These are phyloP conservation scores for Cactoblastis cactorum DNA, from an alignment of 2,888 invertebrate genomes.

Conservation along the genomic window DNA sequence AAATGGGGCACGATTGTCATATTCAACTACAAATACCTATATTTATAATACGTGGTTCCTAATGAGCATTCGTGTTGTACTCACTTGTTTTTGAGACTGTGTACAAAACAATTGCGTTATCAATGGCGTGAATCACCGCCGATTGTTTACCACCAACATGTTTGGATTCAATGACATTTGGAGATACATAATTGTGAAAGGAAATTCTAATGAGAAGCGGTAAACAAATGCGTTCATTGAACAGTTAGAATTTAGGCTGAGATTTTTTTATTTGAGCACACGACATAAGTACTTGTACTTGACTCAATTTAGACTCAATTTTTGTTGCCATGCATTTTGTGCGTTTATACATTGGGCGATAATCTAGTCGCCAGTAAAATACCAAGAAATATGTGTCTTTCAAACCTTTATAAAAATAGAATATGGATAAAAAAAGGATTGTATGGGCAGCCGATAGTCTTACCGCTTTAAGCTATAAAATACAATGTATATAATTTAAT, in stretches of 20 bases:
- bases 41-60: conserved; percentile 18
- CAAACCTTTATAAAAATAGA: too few species aligned
- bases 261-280: background rate
- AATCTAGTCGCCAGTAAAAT: too few species aligned
- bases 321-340: too few species aligned
- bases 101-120: conserved; percentile 48
- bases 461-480: background rate
- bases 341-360: too few species aligned
- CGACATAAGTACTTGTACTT: background rate
- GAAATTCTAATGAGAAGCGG: conserved; percentile 34
- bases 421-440: too few species aligned
- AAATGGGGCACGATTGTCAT: conserved; percentile 29
- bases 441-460: background rate
- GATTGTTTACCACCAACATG: conserved; percentile 50
- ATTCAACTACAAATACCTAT: too few species aligned
- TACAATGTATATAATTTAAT: conserved; percentile 5
- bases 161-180: conserved; percentile 41
- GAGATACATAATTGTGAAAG: conserved; percentile 33
- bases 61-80: conserved; percentile 14
- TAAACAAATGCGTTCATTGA: conserved; percentile 16
- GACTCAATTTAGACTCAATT: background rate
- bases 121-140: conserved; percentile 47
- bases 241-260: background rate
- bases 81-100: conserved; percentile 40
- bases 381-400: too few species aligned